Conservation (phyloP, 2,113 vertebrate genomes). For the Stigmatopora argus region DNA sequence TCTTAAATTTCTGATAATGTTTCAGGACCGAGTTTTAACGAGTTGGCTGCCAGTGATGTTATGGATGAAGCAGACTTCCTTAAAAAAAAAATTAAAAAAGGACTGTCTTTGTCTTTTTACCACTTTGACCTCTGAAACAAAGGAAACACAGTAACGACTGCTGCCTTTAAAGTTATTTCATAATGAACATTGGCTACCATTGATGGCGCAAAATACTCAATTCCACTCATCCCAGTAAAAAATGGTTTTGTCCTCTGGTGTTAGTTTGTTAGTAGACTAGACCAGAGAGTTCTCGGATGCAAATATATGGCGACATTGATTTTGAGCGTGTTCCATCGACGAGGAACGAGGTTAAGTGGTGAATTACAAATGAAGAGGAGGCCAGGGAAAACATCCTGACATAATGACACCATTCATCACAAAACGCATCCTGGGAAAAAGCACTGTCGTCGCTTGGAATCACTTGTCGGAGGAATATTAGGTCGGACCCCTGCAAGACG, state of each 20-base stretch:
- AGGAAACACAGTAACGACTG: too few relatives aligned
- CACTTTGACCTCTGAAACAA: too few relatives aligned
- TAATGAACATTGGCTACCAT: too few relatives aligned
- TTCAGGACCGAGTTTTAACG: too few relatives aligned
- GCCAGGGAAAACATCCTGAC: background rate
- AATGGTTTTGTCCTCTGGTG: slow-evolving; percentile 1
- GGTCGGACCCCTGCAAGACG: slow-evolving; percentile 12
- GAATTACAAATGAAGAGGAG: slow-evolving; percentile 24
- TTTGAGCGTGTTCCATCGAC: slow-evolving; percentile 22
- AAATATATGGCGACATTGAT: slow-evolving; percentile 24
- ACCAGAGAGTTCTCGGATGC: slow-evolving; percentile 14
- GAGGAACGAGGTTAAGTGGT: slow-evolving; percentile 35
- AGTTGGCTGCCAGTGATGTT: too few relatives aligned
- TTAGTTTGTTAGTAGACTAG: background rate
- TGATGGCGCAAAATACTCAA: too few relatives aligned
- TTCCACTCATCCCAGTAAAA: too few relatives aligned
- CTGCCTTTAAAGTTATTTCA: too few relatives aligned
- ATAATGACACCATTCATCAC: background rate
- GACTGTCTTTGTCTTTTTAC: too few relatives aligned
- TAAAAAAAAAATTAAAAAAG: too few relatives aligned
- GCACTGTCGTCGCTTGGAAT: background rate
- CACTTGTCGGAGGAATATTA: background rate
- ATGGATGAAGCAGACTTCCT: too few relatives aligned
- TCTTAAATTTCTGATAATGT: too few relatives aligned
- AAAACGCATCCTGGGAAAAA: background rate